Conservation (phyloP, 2,113 vertebrate species). For the Morone saxatilis region DNA sequence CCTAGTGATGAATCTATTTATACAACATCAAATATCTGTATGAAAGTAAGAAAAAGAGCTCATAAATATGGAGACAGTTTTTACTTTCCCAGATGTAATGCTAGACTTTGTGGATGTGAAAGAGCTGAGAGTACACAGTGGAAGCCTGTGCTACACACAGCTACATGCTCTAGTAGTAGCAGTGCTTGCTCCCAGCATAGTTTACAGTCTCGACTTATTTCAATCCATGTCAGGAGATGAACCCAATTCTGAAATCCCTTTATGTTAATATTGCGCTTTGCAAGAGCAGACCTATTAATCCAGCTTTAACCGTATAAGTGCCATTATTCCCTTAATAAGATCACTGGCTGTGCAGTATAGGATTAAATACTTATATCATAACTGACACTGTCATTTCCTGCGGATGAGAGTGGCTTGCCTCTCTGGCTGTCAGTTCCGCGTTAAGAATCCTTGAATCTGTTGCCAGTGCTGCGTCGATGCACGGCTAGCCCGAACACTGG, state of each 20-base stretch:
- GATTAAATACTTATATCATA: constrained; percentile 89
- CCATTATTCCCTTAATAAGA: constrained; percentile 89
- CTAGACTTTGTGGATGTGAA: constrained; percentile 43
- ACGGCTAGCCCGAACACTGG: constrained; percentile 55
- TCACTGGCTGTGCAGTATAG: constrained; percentile 86
- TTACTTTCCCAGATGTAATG: constrained; percentile 45
- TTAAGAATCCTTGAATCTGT: constrained; percentile 78
- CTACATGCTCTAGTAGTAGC: constrained; percentile 42
- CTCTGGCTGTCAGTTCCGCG: constrained; percentile 81
- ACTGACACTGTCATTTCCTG: constrained; percentile 85
- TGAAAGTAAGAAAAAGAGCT: constrained; percentile 46
- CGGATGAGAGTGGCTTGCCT: constrained; percentile 77
- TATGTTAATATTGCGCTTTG: constrained; percentile 88
- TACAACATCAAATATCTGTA: constrained; percentile 60
- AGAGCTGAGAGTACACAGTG: constrained; percentile 9
- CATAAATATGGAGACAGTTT: constrained; percentile 56
- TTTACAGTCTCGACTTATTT: constrained; percentile 70
- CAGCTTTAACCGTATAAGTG: constrained; percentile 86
- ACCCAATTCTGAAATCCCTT: constrained; percentile 84
- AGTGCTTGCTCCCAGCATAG: constrained; percentile 52
- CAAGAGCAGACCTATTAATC: constrained; percentile 86
- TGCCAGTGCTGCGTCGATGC: constrained; percentile 64
- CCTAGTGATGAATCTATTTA: constrained; percentile 35
- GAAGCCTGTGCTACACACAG: constrained; percentile 35
- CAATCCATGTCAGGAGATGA: constrained; percentile 80